These are phyloP conservation scores for Thalassoma bifasciatum DNA, from an alignment of 2,113 vertebrate genomes.

Conservation along the genomic window DNA sequence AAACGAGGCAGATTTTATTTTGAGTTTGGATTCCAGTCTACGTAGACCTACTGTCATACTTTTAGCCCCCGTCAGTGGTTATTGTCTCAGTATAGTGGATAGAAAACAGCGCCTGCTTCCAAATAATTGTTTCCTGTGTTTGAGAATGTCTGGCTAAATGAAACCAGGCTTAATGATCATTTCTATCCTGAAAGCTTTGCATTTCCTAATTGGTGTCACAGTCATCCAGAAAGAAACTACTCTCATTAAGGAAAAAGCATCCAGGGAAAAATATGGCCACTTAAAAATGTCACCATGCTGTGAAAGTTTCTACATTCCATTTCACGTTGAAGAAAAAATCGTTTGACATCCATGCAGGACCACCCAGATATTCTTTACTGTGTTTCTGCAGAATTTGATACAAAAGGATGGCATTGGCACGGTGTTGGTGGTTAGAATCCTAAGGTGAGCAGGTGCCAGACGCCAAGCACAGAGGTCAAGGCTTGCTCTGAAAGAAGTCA, in stretches of 20 bases:
- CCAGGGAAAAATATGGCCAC: conserved; percentile 12
- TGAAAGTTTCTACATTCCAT: conserved; percentile 9
- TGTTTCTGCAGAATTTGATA: neutral
- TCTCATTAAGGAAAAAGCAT: conserved; percentile 23
- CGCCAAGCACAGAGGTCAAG: too few relatives aligned
- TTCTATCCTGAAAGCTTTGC: conserved; percentile 20
- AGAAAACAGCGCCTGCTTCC: neutral
- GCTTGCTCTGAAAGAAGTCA: too few relatives aligned
- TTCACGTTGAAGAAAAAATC: conserved; percentile 11
- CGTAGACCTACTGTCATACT: conserved; percentile 2
- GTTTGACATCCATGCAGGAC: neutral
- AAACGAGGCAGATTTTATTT: conserved; percentile 11
- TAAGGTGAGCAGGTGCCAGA: too few relatives aligned
- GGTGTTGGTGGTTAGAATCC: too few relatives aligned
- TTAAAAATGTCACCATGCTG: conserved; percentile 5
- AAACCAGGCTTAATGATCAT: conserved; percentile 5
- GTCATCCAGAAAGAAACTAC: conserved; percentile 14
- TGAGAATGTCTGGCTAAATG: neutral
- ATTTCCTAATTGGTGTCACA: conserved; percentile 37
- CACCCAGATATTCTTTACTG: neutral
- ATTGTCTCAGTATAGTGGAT: neutral
- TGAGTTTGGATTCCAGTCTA: neutral
- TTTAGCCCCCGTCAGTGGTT: conserved; percentile 18
- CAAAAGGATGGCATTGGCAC: too few relatives aligned
- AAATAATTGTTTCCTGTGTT: neutral